Percentiles rank a stretch among this genome's conserved stretches.
Conservation (phyloP, 2,113 vertebrate genomes). For the Zeus faber region DNA sequence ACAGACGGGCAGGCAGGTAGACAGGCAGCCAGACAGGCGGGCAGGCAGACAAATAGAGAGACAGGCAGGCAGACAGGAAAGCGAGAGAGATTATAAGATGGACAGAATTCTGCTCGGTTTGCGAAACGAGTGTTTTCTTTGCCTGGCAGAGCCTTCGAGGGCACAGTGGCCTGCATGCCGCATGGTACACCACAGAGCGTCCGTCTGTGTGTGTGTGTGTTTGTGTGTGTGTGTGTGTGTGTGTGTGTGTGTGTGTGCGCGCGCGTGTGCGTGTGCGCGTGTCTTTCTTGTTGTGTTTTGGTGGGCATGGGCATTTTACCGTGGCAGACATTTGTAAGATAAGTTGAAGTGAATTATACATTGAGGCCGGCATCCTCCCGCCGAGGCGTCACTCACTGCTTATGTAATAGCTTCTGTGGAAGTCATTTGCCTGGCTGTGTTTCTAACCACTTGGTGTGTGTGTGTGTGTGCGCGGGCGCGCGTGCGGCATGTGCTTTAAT, state of each 20-base stretch:
- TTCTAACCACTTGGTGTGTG: constrained; percentile 28
- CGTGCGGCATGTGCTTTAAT: constrained; percentile 3
- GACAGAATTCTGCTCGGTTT: constrained; percentile 55
- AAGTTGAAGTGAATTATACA: constrained; percentile 63
- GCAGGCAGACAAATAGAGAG: neutral
- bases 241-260: constrained; percentile 11
- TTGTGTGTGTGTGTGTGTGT: constrained; percentile 14
- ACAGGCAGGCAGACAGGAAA: neutral
- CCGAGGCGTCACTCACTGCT: constrained; percentile 48
- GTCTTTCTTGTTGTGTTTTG: constrained; percentile 9
- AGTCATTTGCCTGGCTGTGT: constrained; percentile 59
- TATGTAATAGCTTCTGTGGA: constrained; percentile 71
- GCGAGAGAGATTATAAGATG: constrained; percentile 49
- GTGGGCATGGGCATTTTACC: constrained; percentile 1
- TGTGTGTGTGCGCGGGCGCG: neutral
- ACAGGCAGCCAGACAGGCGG: neutral
- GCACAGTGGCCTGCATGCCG: constrained; percentile 16
- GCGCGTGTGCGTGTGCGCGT: constrained; percentile 11
- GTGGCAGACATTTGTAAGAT: neutral
- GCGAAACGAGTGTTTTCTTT: constrained; percentile 70
- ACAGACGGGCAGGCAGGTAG: constrained; percentile 21
- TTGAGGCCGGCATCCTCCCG: constrained; percentile 58
- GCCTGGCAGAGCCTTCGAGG: constrained; percentile 39
- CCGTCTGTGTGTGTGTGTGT: constrained; percentile 29
- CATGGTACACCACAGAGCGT: too few relatives aligned